Evolutionary conservation across 2,888 invertebrate genomes (phyloP).

Genomic region (Drosophila falleni): DNA sequence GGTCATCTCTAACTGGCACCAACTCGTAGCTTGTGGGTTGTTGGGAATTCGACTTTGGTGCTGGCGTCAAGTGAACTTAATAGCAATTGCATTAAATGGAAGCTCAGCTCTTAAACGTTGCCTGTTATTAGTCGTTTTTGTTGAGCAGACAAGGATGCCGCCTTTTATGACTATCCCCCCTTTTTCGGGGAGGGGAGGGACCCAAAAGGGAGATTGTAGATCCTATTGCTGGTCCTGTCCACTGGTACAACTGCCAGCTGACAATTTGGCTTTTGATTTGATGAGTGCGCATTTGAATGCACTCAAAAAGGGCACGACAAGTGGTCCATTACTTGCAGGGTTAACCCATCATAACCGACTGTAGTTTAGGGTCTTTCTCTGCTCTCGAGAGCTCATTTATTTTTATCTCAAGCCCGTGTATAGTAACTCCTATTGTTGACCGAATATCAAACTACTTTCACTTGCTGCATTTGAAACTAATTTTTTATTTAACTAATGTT

Average conservation of each 20-base stretch:
- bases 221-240: constrained; percentile 19
- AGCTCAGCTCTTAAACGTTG: constrained; percentile 67
- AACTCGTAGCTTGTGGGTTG: constrained; percentile 9
- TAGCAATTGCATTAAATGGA: constrained; percentile 72
- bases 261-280: constrained; percentile 77
- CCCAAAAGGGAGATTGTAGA: neutral
- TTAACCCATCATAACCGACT: constrained; percentile 38
- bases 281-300: constrained; percentile 77
- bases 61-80: constrained; percentile 77
- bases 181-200: too few relatives aligned
- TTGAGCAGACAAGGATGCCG: constrained; percentile 31
- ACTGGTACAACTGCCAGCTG: constrained; percentile 43
- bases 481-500: neutral
- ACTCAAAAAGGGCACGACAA: constrained; percentile 62
- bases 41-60: constrained; percentile 12
- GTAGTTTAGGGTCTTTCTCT: constrained; percentile 19
- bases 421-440: neutral
- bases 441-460: constrained; percentile 7
- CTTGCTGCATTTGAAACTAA: too few relatives aligned
- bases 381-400: constrained; percentile 16
- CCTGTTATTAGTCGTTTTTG: constrained; percentile 68
- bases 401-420: neutral
- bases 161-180: constrained; percentile 23
- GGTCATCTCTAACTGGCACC: constrained; percentile 23
- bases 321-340: constrained; percentile 72